phyloP scores from a whole-genome alignment of 2,888 invertebrate genomes.

The Xiphydria camelus region DNA sequence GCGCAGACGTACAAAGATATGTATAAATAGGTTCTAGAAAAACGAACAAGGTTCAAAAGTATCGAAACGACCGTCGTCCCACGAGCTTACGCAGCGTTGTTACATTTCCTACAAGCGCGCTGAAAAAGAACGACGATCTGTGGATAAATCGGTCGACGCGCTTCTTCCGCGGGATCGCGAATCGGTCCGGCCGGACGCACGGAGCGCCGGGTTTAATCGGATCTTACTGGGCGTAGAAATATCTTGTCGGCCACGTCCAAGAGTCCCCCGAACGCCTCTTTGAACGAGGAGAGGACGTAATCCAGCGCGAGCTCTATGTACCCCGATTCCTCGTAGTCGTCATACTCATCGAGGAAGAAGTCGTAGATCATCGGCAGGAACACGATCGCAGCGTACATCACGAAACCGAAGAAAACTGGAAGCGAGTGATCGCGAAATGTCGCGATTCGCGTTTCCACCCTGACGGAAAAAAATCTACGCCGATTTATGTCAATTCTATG shows the following conservation, averaged over 20 bases:
- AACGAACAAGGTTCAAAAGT: conserved; percentile 1
- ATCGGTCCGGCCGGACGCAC: no score
- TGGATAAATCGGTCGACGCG: no score
- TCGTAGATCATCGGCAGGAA: conserved; percentile 44
- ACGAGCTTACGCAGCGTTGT: conserved; percentile 23
- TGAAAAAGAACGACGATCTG: conserved; percentile 33
- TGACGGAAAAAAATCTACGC: no score
- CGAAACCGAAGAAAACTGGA: conserved; percentile 41
- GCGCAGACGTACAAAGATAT: conserved; percentile 3
- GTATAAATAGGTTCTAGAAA: conserved; percentile 4
- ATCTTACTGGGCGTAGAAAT: conserved; percentile 44
- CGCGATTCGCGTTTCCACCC: no score
- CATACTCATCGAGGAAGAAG: conserved; percentile 40
- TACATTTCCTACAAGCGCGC: conserved; percentile 43
- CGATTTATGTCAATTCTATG: no score
- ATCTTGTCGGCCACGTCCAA: conserved; percentile 34
- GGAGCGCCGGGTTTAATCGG: no score
- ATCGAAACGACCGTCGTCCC: not conserved
- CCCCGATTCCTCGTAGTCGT: conserved; percentile 38
- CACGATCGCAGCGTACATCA: conserved; percentile 40
- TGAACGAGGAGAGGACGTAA: conserved; percentile 43
- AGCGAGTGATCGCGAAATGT: no score
- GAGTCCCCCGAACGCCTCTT: conserved; percentile 43
- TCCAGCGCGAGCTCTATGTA: conserved; percentile 40
- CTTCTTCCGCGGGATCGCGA: no score